A percentile compares a stretch with the other conserved stretches of the same genome.
These are phyloP conservation scores for Rhamphomyia laevipes DNA, from an alignment of 2,888 invertebrate species.

Conservation along the genomic window DNA sequence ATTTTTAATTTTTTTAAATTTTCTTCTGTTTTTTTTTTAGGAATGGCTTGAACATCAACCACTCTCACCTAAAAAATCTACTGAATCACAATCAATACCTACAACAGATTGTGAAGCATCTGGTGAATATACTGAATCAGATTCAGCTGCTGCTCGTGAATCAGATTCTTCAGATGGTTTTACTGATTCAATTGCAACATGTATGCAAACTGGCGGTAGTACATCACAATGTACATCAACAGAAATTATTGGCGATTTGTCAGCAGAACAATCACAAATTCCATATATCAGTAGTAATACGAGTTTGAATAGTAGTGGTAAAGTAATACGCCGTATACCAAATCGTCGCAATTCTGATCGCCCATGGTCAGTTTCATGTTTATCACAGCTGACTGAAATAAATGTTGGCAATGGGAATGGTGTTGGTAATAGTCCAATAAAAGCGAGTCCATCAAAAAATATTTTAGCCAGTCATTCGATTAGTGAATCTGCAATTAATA, in stretches of 20 bases:
- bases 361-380: constrained; percentile 82
- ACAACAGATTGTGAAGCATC: constrained; percentile 65
- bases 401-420: constrained; percentile 27
- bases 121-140: constrained; percentile 63
- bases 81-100: constrained; percentile 12
- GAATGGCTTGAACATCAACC: constrained; percentile 38
- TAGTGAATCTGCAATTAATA: constrained; percentile 79
- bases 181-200: constrained; percentile 60
- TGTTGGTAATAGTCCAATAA: constrained; percentile 25
- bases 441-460: constrained; percentile 29
- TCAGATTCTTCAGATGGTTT: constrained; percentile 68
- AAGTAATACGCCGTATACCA: constrained; percentile 45
- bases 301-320: constrained; percentile 31
- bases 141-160: constrained; percentile 44
- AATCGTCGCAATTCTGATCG: constrained; percentile 41
- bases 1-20: neutral
- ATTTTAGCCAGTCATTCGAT: constrained; percentile 61
- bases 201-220: constrained; percentile 40
- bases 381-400: constrained; percentile 53
- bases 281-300: constrained; percentile 23
- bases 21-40: constrained; percentile 14
- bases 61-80: constrained; percentile 18
- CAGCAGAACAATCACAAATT: constrained; percentile 15
- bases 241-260: constrained; percentile 41
- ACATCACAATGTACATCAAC: constrained; percentile 41